Evolutionary conservation across 1,140 invertebrate species (phyloP).

Genomic region (Pogonognathellus flavescens): DNA sequence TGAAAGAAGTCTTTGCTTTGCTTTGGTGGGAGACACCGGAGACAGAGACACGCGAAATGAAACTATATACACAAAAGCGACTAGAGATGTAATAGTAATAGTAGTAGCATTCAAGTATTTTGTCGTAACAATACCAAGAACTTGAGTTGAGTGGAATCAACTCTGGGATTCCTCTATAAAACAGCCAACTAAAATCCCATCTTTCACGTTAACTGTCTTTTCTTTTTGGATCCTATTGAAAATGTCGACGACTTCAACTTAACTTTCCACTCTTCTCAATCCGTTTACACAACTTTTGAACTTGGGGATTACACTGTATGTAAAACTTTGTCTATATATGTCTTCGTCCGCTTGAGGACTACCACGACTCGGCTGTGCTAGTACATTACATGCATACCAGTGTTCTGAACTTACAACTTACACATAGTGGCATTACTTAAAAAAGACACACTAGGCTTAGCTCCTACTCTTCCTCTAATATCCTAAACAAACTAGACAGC

Average conservation of each 20-base stretch:
- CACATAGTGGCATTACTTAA: too few relatives aligned
- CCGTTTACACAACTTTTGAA: conserved; percentile 60
- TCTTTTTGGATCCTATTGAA: conserved; percentile 59
- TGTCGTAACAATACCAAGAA: conserved; percentile 46
- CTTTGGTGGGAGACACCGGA: too few relatives aligned
- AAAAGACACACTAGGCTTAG: too few relatives aligned
- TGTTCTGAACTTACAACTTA: neutral
- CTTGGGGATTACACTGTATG: conserved; percentile 54
- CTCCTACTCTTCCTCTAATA: too few relatives aligned
- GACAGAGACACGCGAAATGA: too few relatives aligned
- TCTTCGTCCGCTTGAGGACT: conserved; percentile 5
- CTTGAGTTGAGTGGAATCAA: conserved; percentile 28
- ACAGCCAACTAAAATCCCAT: conserved; percentile 57
- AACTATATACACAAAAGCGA: too few relatives aligned
- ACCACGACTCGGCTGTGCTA: neutral
- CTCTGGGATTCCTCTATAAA: neutral
- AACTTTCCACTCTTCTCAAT: conserved; percentile 56
- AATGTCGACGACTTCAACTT: conserved; percentile 55
- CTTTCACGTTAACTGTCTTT: conserved; percentile 62
- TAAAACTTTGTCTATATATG: conserved; percentile 39
- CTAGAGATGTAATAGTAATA: neutral
- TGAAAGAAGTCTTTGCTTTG: too few relatives aligned
- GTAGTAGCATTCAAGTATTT: conserved; percentile 13
- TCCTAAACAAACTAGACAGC: too few relatives aligned
- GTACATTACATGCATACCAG: neutral